A percentile compares a stretch with the other conserved stretches of the same genome.
Evolutionary conservation across 1,140 invertebrate genomes (phyloP).

Genomic region (Pantala flavescens): DNA sequence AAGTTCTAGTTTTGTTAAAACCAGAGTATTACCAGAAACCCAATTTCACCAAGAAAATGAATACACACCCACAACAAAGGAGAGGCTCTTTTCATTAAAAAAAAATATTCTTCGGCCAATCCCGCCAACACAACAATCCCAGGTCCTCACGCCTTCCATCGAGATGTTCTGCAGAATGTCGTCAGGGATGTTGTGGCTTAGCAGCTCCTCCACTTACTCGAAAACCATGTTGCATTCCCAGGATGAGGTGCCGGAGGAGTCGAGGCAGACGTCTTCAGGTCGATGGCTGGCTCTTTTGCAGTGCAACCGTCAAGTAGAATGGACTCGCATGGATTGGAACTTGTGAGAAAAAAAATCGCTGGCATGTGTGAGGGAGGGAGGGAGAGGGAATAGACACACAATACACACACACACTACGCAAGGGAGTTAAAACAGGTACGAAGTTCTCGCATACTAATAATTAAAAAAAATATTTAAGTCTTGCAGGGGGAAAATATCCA

Average conservation of each 20-base stretch:
- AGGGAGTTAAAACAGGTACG: conserved; percentile 8
- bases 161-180: background rate
- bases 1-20: background rate
- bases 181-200: background rate
- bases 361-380: conserved; percentile 6
- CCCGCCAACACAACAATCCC: background rate
- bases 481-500: conserved; percentile 9
- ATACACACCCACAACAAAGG: conserved; percentile 8
- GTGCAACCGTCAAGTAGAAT: background rate
- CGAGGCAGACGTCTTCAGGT: background rate
- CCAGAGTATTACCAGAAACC: conserved; percentile 8
- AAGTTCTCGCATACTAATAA: conserved; percentile 7
- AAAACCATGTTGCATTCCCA: background rate
- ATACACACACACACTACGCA: conserved; percentile 8
- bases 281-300: background rate
- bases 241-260: background rate
- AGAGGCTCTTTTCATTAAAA: background rate
- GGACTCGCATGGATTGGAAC: background rate
- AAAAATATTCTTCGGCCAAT: background rate
- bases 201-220: background rate
- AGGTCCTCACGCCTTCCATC: background rate
- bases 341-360: conserved; percentile 1
- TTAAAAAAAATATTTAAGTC: conserved; percentile 11
- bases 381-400: background rate
- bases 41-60: conserved; percentile 3